These are phyloP conservation scores for Callorhinus ursinus DNA, from an alignment of 2,113 vertebrate species.

Conservation along the genomic window DNA sequence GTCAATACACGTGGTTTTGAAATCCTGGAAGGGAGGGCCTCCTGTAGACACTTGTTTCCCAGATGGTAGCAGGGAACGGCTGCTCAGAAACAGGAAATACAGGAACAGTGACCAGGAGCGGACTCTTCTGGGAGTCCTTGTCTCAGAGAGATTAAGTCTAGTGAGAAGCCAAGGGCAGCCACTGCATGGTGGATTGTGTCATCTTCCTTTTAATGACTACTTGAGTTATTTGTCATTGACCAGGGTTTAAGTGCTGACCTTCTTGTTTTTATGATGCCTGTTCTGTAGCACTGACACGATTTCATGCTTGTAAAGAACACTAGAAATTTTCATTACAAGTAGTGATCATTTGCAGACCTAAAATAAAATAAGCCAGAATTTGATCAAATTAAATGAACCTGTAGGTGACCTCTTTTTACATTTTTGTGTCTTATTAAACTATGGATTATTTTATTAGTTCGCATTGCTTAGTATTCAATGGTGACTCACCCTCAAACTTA, in stretches of 20 bases:
- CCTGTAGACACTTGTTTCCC: not conserved
- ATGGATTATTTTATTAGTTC: not conserved
- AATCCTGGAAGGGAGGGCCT: not conserved
- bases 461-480: not conserved
- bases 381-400: not conserved
- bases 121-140: not conserved
- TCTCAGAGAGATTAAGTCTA: not conserved
- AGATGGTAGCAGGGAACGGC: not conserved
- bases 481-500: not conserved
- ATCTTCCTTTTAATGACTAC: not conserved
- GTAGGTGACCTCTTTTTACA: not conserved
- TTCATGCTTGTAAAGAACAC: not conserved
- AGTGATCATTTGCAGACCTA: not conserved
- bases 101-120: not conserved
- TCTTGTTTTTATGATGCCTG: not conserved
- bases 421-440: not conserved
- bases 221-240: not conserved
- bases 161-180: not conserved
- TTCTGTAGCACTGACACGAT: not conserved
- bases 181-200: not conserved
- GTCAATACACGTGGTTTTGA: not conserved
- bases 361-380: not conserved
- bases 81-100: not conserved
- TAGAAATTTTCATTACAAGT: not conserved
- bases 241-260: not conserved